These are phyloP conservation scores for Columbina picui DNA, from an alignment of 2,113 vertebrate genomes.

Conservation along the genomic window DNA sequence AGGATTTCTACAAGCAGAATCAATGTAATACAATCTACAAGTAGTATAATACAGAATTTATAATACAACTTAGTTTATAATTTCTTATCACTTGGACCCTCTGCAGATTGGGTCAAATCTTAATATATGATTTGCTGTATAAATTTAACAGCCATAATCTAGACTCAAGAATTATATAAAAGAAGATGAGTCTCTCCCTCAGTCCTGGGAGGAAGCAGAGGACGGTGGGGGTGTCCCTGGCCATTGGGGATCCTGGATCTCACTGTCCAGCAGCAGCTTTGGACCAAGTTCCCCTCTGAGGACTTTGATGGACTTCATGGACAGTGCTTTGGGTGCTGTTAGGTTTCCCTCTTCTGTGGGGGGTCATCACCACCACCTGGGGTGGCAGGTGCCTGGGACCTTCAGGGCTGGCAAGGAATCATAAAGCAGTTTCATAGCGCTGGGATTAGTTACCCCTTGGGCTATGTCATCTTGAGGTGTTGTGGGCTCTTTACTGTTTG, in stretches of 20 bases:
- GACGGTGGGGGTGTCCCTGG: neutral
- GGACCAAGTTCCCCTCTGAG: neutral
- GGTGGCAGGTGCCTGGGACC: accelerated
- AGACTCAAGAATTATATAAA: neutral
- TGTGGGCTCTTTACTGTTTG: neutral
- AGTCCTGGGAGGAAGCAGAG: neutral
- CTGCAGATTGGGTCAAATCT: neutral
- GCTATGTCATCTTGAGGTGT: neutral
- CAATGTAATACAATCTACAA: neutral
- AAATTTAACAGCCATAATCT: neutral
- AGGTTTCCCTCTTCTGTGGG: neutral
- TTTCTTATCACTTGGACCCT: neutral
- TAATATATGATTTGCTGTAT: neutral
- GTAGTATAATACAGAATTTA: neutral
- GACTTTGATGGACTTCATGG: neutral
- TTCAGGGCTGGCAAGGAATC: neutral
- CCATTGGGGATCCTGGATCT: accelerated
- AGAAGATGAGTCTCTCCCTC: neutral
- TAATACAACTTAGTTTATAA: neutral
- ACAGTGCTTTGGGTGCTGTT: neutral
- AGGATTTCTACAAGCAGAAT: neutral
- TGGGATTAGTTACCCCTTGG: neutral
- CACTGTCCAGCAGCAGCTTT: neutral
- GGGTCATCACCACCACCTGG: neutral
- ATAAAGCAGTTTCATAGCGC: neutral